These are phyloP conservation scores for Botrylloides violaceus DNA, from an alignment of 23 tunicate species.

Conservation along the genomic window DNA sequence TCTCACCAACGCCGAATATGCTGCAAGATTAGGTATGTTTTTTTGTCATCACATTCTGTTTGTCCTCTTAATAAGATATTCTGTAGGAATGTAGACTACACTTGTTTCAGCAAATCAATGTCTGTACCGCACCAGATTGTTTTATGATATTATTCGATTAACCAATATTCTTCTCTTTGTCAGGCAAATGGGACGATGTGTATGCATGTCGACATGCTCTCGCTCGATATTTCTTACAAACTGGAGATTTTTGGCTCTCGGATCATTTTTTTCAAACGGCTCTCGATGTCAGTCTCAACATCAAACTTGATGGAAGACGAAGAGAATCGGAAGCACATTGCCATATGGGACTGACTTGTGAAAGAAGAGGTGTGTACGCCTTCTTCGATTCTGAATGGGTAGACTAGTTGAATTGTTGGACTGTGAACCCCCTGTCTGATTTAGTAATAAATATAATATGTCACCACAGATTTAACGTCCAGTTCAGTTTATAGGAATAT, in stretches of 20 bases:
- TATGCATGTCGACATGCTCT: constrained; percentile 50
- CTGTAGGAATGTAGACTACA: neutral
- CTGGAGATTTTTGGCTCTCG: constrained; percentile 51
- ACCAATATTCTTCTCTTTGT: neutral
- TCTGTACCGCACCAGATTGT: neutral
- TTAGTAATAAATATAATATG: too few relatives aligned
- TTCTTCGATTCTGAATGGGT: too few relatives aligned
- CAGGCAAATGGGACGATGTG: constrained; percentile 93
- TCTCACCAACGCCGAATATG: constrained; percentile 83
- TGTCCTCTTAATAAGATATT: neutral
- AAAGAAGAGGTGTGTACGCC: constrained; percentile 50
- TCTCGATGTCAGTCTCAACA: constrained; percentile 58
- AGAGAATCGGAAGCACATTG: constrained; percentile 86
- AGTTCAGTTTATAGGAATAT: too few relatives aligned
- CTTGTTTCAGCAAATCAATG: neutral
- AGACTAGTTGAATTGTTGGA: neutral
- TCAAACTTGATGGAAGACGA: constrained; percentile 73
- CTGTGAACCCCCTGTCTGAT: too few relatives aligned
- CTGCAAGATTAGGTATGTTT: constrained; percentile 53
- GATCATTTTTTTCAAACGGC: constrained; percentile 85
- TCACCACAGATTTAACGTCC: too few relatives aligned
- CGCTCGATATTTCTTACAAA: constrained; percentile 57
- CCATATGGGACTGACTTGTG: constrained; percentile 66
- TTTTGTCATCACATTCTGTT: neutral
- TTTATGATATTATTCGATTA: neutral